These are phyloP conservation scores for Pogonognathellus flavescens DNA, from an alignment of 1,140 invertebrate species.

Conservation along the genomic window DNA sequence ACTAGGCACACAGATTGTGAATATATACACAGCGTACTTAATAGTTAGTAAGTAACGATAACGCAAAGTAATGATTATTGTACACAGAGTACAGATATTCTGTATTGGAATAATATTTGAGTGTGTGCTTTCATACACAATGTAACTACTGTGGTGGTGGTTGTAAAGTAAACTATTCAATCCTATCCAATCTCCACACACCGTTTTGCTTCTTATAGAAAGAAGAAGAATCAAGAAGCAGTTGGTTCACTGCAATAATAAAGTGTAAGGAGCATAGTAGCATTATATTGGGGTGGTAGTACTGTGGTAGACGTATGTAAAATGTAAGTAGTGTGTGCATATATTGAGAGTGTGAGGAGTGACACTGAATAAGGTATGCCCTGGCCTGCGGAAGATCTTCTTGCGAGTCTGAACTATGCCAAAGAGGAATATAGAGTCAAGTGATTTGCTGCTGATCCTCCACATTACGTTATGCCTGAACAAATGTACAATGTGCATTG, in stretches of 20 bases:
- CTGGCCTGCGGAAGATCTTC: conserved; percentile 48
- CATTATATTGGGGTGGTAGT: not conserved
- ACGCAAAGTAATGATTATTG: conserved; percentile 1
- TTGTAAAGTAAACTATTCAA: not conserved
- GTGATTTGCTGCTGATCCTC: conserved; percentile 13
- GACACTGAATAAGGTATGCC: conserved; percentile 54
- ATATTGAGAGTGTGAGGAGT: conserved; percentile 23
- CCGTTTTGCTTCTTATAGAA: not conserved
- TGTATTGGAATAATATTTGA: not conserved
- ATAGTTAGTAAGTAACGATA: not conserved
- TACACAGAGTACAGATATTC: not conserved
- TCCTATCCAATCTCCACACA: not conserved
- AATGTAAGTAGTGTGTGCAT: not conserved
- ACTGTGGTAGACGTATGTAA: not conserved
- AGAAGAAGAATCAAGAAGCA: not conserved
- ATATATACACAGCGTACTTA: not conserved
- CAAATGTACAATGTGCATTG: too few relatives aligned
- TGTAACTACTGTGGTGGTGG: not conserved
- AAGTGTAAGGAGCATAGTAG: not conserved
- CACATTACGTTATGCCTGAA: too few relatives aligned
- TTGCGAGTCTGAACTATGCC: not conserved
- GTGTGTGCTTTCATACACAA: not conserved
- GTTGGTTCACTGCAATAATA: not conserved
- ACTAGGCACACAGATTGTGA: not conserved
- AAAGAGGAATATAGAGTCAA: conserved; percentile 23